These are phyloP conservation scores for Atherinomorus stipes DNA, from an alignment of 2,113 vertebrate species.

Conservation along the genomic window DNA sequence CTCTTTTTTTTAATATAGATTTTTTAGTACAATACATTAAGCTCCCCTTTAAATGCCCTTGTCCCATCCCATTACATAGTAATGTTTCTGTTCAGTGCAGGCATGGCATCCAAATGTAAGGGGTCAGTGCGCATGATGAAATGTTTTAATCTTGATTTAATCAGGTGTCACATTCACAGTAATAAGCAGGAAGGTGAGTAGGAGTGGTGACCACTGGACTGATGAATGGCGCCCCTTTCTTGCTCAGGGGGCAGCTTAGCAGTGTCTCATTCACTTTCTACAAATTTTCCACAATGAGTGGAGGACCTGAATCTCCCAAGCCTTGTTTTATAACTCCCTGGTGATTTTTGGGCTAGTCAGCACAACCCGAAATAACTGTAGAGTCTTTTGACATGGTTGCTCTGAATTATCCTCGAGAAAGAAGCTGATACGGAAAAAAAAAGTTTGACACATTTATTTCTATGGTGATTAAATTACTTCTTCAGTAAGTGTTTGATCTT, in stretches of 20 bases:
- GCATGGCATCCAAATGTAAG: conserved; percentile 25
- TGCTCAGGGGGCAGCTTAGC: conserved; percentile 24
- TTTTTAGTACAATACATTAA: conserved; percentile 50
- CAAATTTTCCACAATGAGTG: conserved; percentile 19
- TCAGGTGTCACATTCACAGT: conserved; percentile 52
- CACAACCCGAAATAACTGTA: conserved; percentile 32
- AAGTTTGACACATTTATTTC: conserved; percentile 12
- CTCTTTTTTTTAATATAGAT: conserved; percentile 43
- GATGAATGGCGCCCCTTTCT: conserved; percentile 5
- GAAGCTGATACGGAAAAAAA: conserved; percentile 3
- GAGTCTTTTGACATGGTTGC: conserved; percentile 10
- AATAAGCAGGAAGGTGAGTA: conserved; percentile 43
- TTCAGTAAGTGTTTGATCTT: conserved; percentile 38
- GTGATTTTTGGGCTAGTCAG: conserved; percentile 33
- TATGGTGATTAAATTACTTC: conserved; percentile 16
- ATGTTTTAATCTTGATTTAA: conserved; percentile 55
- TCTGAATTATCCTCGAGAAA: conserved; percentile 23
- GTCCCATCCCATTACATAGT: conserved; percentile 50
- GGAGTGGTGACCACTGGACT: conserved; percentile 8
- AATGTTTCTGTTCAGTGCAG: conserved; percentile 39
- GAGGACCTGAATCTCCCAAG: conserved; percentile 9
- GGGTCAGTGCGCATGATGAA: conserved; percentile 42
- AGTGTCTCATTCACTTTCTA: conserved; percentile 18
- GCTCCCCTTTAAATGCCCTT: conserved; percentile 61
- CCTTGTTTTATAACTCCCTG: conserved; percentile 27